Percentiles rank a stretch among this genome's conserved stretches.
Conservation (phyloP, 2,888 invertebrate genomes). For the Holacanthella duospinosa region DNA sequence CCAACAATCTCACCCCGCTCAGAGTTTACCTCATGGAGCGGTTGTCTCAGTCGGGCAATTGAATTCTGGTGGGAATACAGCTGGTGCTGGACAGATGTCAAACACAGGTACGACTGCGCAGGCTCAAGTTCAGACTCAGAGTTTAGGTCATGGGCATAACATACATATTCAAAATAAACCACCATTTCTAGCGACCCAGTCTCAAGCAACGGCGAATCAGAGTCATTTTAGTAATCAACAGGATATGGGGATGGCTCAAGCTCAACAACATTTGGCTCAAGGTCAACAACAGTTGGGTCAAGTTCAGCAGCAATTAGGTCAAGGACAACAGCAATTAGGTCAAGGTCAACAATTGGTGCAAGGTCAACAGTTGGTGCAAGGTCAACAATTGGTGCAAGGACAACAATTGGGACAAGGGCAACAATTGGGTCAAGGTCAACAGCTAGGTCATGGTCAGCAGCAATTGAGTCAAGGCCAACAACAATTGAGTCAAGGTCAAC, state of each 20-base stretch:
- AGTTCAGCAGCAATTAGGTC: constrained; percentile 4
- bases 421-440: constrained; percentile 14
- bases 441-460: constrained; percentile 30
- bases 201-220: neutral
- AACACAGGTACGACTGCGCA: constrained; percentile 40
- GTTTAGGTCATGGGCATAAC: constrained; percentile 26
- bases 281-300: too few relatives aligned
- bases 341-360: neutral
- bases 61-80: neutral
- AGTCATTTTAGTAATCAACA: constrained; percentile 19
- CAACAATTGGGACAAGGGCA: constrained; percentile 12
- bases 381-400: constrained; percentile 14
- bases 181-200: constrained; percentile 16
- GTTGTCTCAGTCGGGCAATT: constrained; percentile 12
- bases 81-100: constrained; percentile 24
- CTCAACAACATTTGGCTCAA: constrained; percentile 15
- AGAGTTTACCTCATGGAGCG: constrained; percentile 32
- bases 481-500: constrained; percentile 13
- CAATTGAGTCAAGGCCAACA: constrained; percentile 31
- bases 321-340: constrained; percentile 5
- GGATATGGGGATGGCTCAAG: constrained; percentile 10
- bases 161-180: constrained; percentile 27
- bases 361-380: neutral
- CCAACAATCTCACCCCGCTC: constrained; percentile 20
- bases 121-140: constrained; percentile 37